Percentiles rank a stretch among this genome's conserved stretches.
Evolutionary conservation across 2,888 invertebrate species (phyloP).

Genomic region (Pristionchus mayeri): DNA sequence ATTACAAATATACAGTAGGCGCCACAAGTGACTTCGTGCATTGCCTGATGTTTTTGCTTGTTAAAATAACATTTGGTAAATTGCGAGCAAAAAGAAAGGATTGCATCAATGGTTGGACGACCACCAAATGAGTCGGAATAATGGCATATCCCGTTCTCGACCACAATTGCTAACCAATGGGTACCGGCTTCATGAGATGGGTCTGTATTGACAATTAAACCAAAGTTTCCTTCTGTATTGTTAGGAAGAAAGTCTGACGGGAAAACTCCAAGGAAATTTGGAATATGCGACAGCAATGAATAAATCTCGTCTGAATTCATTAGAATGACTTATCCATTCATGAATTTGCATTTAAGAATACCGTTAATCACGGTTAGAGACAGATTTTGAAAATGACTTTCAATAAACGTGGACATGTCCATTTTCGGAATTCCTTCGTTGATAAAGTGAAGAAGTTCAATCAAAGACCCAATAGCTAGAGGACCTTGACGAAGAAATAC

Average conservation of each 20-base stretch:
- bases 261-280: background rate
- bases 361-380: no score
- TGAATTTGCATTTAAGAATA: no score
- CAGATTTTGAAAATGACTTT: no score
- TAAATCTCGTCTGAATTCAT: no score
- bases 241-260: background rate
- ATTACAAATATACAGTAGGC: no score
- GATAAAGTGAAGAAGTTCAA: background rate
- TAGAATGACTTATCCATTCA: no score
- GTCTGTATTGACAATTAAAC: background rate
- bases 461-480: background rate
- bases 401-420: no score
- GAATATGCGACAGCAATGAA: no score
- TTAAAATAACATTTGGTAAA: background rate
- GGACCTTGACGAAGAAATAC: no score
- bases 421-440: no score
- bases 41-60: background rate
- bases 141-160: background rate
- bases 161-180: background rate
- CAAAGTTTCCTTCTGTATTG: background rate
- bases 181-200: background rate
- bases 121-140: background rate
- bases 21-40: no score
- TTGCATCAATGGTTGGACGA: background rate
- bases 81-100: background rate